Evolutionary conservation across 2,888 invertebrate species (phyloP), one percentile per base, ranked within the genome.

Genomic region (Diogma glabrata): DNA sequence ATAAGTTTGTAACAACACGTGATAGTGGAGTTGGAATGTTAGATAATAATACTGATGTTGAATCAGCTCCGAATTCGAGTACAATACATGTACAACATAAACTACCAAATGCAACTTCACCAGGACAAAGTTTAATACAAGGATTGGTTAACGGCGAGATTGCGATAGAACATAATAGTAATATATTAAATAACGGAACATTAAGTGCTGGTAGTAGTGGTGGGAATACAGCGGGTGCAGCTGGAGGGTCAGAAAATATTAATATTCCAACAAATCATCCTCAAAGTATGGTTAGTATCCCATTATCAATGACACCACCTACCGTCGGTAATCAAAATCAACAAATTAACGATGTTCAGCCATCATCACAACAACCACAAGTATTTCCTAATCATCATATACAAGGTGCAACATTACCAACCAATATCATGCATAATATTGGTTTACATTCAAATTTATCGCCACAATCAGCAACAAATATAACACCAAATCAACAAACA

Each of bases 321-420:
- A 24, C 12, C 24, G 46, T 24, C 22, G 22, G 22, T 22, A 53
- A 52, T 46, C 53, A 52, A 47, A 56, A 52, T 50, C 57, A 56
- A 40, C 56, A 55, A 49, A 58, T 54, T 49, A 55, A 56, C 64
- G 73, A 26, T 51, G 72, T 74, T 70, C 74, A 57, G 46, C 66
- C 57, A 49, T 59, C 56, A 51, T 57, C 56, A 53, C 57, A 55
- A 23, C 77, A 76, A 60, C 63, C 62, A 46, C 60, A 60, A 47
- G 74, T 57, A 75, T 74, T 75, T 52, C 68, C 73, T 51, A 67
- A 74, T 23, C 75, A 56, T 60, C 58, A 63, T 54, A 43, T 50
- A n/a, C 63, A 64, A 51, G 61, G 60, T 51, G 57, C 60, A 22
- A 62, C 64, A 4, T 55, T 64, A 49, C 63, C 66, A 19, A 57